Percentiles rank a stretch among this genome's conserved stretches.
These are phyloP conservation scores for Scarus forsteni DNA, from an alignment of 2,797 vertebrate genomes.

Conservation along the genomic window DNA sequence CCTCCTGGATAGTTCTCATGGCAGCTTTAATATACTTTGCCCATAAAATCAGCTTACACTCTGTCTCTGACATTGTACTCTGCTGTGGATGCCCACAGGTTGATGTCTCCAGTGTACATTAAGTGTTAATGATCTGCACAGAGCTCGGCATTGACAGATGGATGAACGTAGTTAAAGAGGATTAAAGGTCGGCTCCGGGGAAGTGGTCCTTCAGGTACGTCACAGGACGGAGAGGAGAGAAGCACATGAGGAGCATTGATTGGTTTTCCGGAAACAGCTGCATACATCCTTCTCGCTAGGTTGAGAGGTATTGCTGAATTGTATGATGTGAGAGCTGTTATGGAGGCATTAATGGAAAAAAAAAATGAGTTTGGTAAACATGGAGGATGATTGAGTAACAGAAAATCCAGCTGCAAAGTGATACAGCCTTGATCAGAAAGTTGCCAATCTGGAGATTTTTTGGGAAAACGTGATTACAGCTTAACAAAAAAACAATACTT, in stretches of 20 bases:
- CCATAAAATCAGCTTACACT: background rate
- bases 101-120: conserved; percentile 26
- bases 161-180: conserved; percentile 54
- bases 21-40: background rate
- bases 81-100: background rate
- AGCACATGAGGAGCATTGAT: conserved; percentile 19
- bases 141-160: conserved; percentile 51
- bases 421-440: background rate
- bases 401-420: background rate
- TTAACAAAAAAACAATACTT: background rate
- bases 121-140: conserved; percentile 38
- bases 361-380: background rate
- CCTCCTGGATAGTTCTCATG: too few relatives aligned
- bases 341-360: background rate
- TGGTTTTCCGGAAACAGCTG: conserved; percentile 2
- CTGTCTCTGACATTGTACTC: background rate
- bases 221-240: conserved; percentile 16
- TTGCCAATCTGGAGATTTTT: background rate
- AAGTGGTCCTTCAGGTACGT: conserved; percentile 40
- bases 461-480: background rate
- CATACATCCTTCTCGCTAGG: conserved; percentile 14
- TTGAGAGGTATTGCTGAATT: conserved; percentile 16
- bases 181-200: conserved; percentile 53
- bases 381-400: background rate
- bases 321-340: background rate